phyloP scores from a whole-genome alignment of 2,113 vertebrate genomes.

The Cacatua alba region DNA sequence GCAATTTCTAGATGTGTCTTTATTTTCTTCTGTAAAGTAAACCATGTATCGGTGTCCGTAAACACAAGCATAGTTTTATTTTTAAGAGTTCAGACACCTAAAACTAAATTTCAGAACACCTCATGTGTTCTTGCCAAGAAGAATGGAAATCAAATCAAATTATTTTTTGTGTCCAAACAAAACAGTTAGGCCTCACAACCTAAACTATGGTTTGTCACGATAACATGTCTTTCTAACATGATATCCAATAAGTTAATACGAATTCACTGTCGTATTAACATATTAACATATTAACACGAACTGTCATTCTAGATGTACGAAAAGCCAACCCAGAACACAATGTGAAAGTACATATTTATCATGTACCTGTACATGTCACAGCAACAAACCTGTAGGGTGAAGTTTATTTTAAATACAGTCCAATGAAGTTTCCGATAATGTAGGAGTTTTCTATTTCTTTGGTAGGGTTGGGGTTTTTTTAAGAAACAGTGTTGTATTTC shows the following conservation, averaged over 20 bases:
- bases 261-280: not conserved
- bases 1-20: not conserved
- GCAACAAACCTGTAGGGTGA: not conserved
- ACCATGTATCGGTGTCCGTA: not conserved
- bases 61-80: not conserved
- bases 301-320: not conserved
- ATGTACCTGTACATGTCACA: not conserved
- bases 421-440: not conserved
- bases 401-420: not conserved
- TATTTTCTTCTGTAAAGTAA: not conserved
- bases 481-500: not conserved
- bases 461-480: not conserved
- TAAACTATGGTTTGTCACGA: not conserved
- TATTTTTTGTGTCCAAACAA: not conserved
- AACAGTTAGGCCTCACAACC: not conserved
- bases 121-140: not conserved
- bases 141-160: not conserved
- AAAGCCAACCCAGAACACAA: not conserved
- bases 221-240: rapidly evolving
- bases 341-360: not conserved
- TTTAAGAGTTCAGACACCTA: not conserved
- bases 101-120: not conserved
- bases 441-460: not conserved
- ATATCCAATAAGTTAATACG: not conserved
- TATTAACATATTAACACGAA: not conserved